Evolutionary conservation across 2,113 vertebrate genomes (phyloP).

Genomic region (Calyptommatus sinebrachiatus): DNA sequence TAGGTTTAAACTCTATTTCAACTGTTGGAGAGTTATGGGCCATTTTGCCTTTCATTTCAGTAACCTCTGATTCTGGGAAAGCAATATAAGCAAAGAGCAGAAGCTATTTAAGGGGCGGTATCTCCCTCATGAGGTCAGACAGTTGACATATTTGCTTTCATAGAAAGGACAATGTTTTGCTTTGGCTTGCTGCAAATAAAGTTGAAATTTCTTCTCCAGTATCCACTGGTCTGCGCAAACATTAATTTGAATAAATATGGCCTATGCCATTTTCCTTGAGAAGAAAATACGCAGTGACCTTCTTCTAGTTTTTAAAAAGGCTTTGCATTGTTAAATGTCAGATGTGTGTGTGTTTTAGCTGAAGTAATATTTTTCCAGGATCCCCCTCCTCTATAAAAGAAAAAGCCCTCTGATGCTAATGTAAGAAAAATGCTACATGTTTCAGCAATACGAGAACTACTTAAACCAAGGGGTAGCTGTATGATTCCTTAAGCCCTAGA

Average conservation of each 20-base stretch:
- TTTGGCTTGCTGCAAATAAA: constrained; percentile 45
- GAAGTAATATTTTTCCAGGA: constrained; percentile 25
- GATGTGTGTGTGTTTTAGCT: not conserved
- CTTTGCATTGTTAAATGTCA: constrained; percentile 34
- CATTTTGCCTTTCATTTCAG: constrained; percentile 55
- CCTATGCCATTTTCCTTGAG: not conserved
- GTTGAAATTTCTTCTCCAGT: not conserved
- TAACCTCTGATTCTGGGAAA: constrained; percentile 40
- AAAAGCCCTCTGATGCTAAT: not conserved
- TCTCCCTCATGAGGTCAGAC: constrained; percentile 39
- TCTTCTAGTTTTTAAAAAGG: constrained; percentile 32
- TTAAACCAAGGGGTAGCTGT: not conserved
- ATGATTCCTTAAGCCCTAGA: too few species aligned
- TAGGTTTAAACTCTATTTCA: constrained; percentile 49
- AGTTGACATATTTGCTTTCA: constrained; percentile 31
- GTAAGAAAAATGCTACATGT: not conserved
- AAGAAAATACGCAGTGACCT: constrained; percentile 2
- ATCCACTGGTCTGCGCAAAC: not conserved
- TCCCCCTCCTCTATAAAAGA: not conserved
- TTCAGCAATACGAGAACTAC: not conserved
- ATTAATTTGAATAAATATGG: constrained; percentile 9
- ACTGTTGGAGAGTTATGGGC: constrained; percentile 45
- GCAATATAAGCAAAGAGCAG: constrained; percentile 28
- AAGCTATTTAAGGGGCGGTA: not conserved
- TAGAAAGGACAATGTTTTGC: constrained; percentile 25